Evolutionary conservation across 2,797 vertebrate genomes (phyloP), one percentile per base, ranked within the genome.

Genomic region (Arnoldichthys spilopterus): DNA sequence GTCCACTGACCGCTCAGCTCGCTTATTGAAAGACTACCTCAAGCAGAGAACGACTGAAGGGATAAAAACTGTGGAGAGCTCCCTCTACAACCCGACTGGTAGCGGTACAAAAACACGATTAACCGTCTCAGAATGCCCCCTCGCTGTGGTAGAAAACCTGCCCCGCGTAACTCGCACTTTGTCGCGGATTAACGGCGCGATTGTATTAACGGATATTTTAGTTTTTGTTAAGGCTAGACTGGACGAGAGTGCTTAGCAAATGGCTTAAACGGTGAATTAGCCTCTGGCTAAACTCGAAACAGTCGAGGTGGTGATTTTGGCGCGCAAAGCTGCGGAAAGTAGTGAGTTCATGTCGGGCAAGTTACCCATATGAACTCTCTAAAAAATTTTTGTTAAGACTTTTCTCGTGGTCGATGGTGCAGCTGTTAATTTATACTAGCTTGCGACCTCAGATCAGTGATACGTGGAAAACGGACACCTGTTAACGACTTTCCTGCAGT

Each of bases 41-140:
- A 85, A 90, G 88, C 86, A 84, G 86, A 87, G 83, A 81, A 85
- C 86, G 86, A 88, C 70, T 87, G 88, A 87, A 89, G 87, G 85
- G 87, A 86, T 84, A 84, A 86, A 82, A 87, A 87, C 88, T 86
- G 91, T 87, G 83, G 90, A 94, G 93, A 94, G 94, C 94, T 95
- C 94, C 94, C 94, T 95, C 94, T 94, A 94, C 91, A 92, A 94
- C 84, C 89, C 88, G 92, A 91, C 91, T 91, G 72, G 90, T 90
- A 93, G 92, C 90, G 92, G 85, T 93, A 90, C 93, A 94, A 89
- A 92, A 91, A 92, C 89, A 91, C 84, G 79, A 24, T 76, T 81
- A 78, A 78, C 66, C 81, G 59, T 77, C 71, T 78, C 77, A 68
- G 76, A 85, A 83, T 79, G 80, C 82, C 75, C 82, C 79, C 78